Base-by-base conservation (phyloP, 2,797 vertebrate genomes). In the Centroberyx gerrardi region DNA sequence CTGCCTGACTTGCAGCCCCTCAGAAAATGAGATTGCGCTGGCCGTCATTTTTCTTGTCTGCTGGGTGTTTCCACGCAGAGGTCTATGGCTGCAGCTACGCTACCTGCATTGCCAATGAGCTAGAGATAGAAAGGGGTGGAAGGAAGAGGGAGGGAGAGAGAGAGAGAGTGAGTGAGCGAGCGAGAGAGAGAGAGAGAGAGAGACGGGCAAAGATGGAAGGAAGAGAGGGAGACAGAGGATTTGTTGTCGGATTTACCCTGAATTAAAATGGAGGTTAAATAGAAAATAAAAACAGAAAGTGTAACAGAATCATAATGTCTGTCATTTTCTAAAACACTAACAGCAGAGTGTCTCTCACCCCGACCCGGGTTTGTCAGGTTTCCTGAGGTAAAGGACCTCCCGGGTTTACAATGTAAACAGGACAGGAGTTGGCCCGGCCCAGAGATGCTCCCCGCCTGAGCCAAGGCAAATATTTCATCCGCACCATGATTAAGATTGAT, bases 1-100 rank as follows among this genome's bases (percentile, higher is more conserved):
- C 97, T 97, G 96, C 95, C 97, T 97, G 97, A 97, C 97, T 97
- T 96, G 97, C 97, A 97, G 97, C 97, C 96, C 96, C 96, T 97
- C 96, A 93, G 96, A 97, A 99, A 98, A 99, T 98, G 97, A 98
- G 97, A 98, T 98, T 97, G 97, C 89, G 74, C 95, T 68, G 90
- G 96, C 95, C 96, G 95, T 97, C 97, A 98, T 99, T 98, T 98
- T 99, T 99, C 97, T 98, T 98, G 96, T 98, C 97, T 96, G 96
- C 95, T 90, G 92, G 76, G 94, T 90, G 92, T 97, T 96, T 94
- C 94, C 95, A 95, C 88, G 92, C 94, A 76, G 93, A 90, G 89
- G 94, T 95, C 93, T 65, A 91, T 81, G 82, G 86, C 82, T 66
- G 61, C 87, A 2, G 90, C 91, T 95, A 97, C 95, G 94, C 95